phyloP scores from a whole-genome alignment of 2,888 invertebrate genomes.

The Athripsodes cinereus region DNA sequence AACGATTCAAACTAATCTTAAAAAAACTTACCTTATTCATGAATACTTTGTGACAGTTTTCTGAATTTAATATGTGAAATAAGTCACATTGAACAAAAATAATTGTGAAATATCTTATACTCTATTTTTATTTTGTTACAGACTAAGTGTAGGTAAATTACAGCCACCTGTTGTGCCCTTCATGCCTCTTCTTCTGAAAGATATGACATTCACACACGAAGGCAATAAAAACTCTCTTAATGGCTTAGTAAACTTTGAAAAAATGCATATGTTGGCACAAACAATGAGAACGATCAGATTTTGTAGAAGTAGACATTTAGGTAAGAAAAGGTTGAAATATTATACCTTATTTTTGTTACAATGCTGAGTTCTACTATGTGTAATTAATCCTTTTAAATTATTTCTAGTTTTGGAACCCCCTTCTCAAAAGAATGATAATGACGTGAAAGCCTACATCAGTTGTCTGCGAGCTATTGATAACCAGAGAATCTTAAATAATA shows the following conservation, averaged over 20 bases:
- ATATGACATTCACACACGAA: conserved; percentile 77
- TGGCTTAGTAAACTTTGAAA: conserved; percentile 79
- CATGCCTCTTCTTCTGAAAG: conserved; percentile 76
- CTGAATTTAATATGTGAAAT: neutral
- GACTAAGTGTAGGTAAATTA: conserved; percentile 67
- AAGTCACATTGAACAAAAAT: neutral
- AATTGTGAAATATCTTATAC: neutral
- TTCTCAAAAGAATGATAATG: conserved; percentile 63
- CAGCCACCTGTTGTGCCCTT: conserved; percentile 76
- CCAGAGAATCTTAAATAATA: conserved; percentile 65
- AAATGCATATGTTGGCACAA: conserved; percentile 85
- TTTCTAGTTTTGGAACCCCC: conserved; percentile 59
- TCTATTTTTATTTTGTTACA: conserved; percentile 25
- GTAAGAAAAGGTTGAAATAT: too few species aligned
- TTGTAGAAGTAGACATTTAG: conserved; percentile 64
- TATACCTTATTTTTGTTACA: too few species aligned
- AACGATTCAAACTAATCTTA: too few species aligned
- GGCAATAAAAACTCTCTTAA: conserved; percentile 78
- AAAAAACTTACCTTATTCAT: too few species aligned
- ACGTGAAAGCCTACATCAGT: conserved; percentile 63
- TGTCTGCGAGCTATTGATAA: conserved; percentile 74
- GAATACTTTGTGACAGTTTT: neutral
- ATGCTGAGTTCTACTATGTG: neutral
- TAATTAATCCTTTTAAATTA: neutral
- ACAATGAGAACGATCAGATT: conserved; percentile 70